Evolutionary conservation across 2,113 vertebrate genomes (phyloP).

Genomic region (Psettodes erumei): DNA sequence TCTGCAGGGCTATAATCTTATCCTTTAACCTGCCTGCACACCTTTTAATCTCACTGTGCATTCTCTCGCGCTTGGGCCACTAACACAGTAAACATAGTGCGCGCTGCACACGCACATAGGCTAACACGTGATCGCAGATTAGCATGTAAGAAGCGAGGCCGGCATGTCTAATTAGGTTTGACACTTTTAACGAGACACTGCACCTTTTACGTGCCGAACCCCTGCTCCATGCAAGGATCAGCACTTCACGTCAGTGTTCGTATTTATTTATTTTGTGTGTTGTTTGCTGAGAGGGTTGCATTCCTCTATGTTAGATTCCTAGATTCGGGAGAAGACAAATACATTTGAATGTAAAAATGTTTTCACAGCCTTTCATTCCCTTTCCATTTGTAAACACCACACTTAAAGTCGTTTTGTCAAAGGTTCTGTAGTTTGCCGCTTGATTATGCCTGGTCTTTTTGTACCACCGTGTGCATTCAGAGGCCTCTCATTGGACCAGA

Average conservation of each 20-base stretch:
- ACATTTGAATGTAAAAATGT: background rate
- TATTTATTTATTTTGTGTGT: background rate
- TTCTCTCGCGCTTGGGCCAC: conserved; percentile 54
- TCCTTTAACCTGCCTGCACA: conserved; percentile 68
- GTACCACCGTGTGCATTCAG: background rate
- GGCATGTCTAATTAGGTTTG: conserved; percentile 58
- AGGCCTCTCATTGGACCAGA: background rate
- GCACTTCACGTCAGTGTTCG: background rate
- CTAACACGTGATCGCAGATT: conserved; percentile 68
- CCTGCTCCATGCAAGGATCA: conserved; percentile 24
- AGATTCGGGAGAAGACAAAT: background rate
- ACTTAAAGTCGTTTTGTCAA: background rate
- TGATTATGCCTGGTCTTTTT: background rate
- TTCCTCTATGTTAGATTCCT: background rate
- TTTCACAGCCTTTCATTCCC: background rate
- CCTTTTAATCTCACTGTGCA: conserved; percentile 69
- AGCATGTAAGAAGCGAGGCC: conserved; percentile 59
- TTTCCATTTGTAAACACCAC: background rate
- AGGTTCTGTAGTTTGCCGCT: conserved; percentile 5
- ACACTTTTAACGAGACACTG: conserved; percentile 64
- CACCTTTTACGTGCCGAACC: conserved; percentile 57
- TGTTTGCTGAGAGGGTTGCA: background rate
- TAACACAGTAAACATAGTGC: conserved; percentile 56
- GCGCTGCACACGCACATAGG: conserved; percentile 26
- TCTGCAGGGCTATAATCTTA: conserved; percentile 64